Percentiles rank a stretch among this genome's conserved stretches.
phyloP scores from a whole-genome alignment of 1,140 invertebrate species.

The Papilio dardanus region DNA sequence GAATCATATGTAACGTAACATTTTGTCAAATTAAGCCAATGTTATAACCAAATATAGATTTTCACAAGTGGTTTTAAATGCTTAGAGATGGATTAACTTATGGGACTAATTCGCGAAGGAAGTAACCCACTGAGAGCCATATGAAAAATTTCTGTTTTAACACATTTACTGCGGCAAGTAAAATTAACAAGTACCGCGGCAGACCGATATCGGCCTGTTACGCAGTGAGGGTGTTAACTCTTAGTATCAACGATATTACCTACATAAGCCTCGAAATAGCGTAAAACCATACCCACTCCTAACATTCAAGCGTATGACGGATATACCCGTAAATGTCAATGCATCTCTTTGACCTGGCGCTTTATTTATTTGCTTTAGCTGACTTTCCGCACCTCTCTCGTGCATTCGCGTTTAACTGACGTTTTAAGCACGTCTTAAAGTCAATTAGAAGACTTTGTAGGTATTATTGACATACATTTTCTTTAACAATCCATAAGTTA shows the following conservation, averaged over 20 bases:
- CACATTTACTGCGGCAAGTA: too few relatives aligned
- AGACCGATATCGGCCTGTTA: too few relatives aligned
- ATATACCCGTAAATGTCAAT: conserved; percentile 11
- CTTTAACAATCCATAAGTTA: background rate
- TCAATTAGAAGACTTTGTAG: conserved; percentile 19
- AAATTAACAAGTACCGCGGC: too few relatives aligned
- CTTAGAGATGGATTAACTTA: too few relatives aligned
- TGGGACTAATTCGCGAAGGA: background rate
- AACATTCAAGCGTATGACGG: background rate
- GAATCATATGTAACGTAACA: too few relatives aligned
- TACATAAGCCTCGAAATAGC: background rate
- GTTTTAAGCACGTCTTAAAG: conserved; percentile 7
- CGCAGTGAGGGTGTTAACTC: too few relatives aligned
- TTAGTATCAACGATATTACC: background rate
- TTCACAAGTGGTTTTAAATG: too few relatives aligned
- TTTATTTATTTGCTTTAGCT: conserved; percentile 16
- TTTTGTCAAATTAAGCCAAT: too few relatives aligned
- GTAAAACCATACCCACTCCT: background rate
- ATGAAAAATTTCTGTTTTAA: background rate
- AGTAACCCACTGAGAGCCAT: background rate
- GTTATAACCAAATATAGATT: too few relatives aligned
- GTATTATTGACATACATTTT: background rate
- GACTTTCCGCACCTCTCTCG: conserved; percentile 14
- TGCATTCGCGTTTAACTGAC: background rate
- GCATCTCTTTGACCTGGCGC: conserved; percentile 1